These are phyloP conservation scores for Macrobrachium rosenbergii DNA, from an alignment of 1,140 invertebrate species.

Conservation along the genomic window DNA sequence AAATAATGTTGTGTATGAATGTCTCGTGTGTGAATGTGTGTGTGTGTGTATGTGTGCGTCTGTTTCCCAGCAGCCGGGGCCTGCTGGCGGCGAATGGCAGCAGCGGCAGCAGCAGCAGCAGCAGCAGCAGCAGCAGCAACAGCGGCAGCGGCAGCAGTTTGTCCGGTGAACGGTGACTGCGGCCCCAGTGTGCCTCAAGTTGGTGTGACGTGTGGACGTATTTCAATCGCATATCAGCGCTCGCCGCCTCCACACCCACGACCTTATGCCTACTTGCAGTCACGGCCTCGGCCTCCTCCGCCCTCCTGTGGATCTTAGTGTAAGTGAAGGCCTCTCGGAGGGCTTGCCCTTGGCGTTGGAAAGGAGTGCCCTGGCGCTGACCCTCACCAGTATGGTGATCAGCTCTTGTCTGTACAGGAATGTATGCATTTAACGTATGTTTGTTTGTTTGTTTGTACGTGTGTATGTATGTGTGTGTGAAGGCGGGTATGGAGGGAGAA, in stretches of 20 bases:
- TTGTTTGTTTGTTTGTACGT: conserved; percentile 11
- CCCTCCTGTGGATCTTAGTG: conserved; percentile 49
- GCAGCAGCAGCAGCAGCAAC: conserved; percentile 41
- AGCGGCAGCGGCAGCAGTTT: conserved; percentile 54
- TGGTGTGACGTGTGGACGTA: conserved; percentile 55
- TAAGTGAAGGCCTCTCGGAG: conserved; percentile 44
- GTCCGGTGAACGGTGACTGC: conserved; percentile 50
- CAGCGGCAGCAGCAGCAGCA: conserved; percentile 38
- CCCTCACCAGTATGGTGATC: too few species aligned
- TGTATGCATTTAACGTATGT: too few species aligned
- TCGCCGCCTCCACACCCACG: conserved; percentile 57
- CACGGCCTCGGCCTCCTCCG: conserved; percentile 44
- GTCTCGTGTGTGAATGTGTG: conserved; percentile 6
- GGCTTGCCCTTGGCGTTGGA: conserved; percentile 1
- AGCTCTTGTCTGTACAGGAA: too few species aligned
- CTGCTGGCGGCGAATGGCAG: conserved; percentile 56
- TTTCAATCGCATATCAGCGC: conserved; percentile 38
- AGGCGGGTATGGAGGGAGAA: conserved; percentile 50
- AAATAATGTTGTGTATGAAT: not conserved
- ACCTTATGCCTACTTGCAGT: conserved; percentile 55
- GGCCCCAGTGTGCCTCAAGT: conserved; percentile 58
- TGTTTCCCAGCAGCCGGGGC: conserved; percentile 37
- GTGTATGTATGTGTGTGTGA: conserved; percentile 49
- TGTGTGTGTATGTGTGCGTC: conserved; percentile 35
- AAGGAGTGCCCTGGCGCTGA: too few species aligned